phyloP scores from a whole-genome alignment of 2,113 vertebrate species.

The Hipposideros armiger region DNA sequence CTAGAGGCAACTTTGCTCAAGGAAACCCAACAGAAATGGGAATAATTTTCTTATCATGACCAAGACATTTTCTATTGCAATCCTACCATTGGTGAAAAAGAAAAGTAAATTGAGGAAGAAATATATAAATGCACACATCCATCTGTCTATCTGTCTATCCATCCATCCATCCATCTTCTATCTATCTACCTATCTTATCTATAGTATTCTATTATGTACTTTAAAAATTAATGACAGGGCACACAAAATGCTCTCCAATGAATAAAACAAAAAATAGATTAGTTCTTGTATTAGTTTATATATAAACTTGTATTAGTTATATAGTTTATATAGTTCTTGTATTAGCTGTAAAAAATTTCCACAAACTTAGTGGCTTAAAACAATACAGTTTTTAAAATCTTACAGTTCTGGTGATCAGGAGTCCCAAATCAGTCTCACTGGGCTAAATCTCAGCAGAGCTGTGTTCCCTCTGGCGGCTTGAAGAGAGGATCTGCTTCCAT shows the following conservation, averaged over 20 bases:
- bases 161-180: neutral
- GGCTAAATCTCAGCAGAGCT: neutral
- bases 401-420: too few relatives aligned
- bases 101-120: neutral
- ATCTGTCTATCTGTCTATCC: neutral
- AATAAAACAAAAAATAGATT: neutral
- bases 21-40: neutral
- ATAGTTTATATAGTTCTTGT: neutral
- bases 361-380: neutral
- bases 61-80: neutral
- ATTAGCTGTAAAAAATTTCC: neutral
- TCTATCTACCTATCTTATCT: neutral
- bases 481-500: neutral
- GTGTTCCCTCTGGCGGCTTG: neutral
- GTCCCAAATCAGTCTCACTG: neutral
- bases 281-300: neutral
- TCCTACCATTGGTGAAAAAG: neutral
- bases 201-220: neutral
- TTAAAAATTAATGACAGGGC: neutral
- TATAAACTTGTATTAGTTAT: neutral
- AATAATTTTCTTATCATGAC: neutral
- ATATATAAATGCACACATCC: neutral
- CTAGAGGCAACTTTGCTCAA: neutral
- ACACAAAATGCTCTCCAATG: neutral
- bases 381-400: neutral